Base-by-base conservation (phyloP, 1,140 invertebrate species). In the Pygmarrhopalites habei region DNA sequence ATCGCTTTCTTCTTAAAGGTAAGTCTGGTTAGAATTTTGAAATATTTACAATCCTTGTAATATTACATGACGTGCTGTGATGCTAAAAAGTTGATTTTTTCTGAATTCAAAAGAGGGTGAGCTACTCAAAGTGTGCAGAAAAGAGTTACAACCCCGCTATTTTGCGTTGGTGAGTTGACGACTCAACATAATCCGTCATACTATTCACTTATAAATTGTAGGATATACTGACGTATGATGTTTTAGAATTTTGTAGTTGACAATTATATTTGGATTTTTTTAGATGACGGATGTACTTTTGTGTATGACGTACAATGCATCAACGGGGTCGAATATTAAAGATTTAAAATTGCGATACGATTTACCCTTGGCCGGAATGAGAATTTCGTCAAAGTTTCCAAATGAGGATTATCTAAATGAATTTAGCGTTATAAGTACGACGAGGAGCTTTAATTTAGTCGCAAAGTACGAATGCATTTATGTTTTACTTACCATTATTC, bases 41-140 rank as follows among this genome's bases (percentile, higher is more conserved):
- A n/a, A n/a, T n/a, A n/a, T n/a, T n/a, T n/a, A n/a, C n/a, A n/a
- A n/a, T n/a, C n/a, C n/a, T n/a, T n/a, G n/a, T n/a, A n/a, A n/a
- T n/a, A n/a, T n/a, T n/a, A n/a, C n/a, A n/a, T n/a, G n/a, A n/a
- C n/a, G n/a, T n/a, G n/a, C n/a, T n/a, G n/a, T n/a, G n/a, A n/a
- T n/a, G n/a, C n/a, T n/a, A n/a, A n/a, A n/a, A n/a, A n/a, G n/a
- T n/a, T n/a, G n/a, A n/a, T n/a, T n/a, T n/a, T n/a, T n/a, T n/a
- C n/a, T n/a, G n/a, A n/a, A n/a, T n/a, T n/a, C n/a, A n/a, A 86
- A 84, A 72, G 82, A 86, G 74, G 86, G 86, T 52, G 83, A 81
- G 78, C 79, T 84, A 59, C 80, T 74, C 75, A 89, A 85, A 79
- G 78, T 83, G 69, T 86, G 77, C 66, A 78, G 79, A 71, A 86